Base-by-base conservation (phyloP, 2,888 invertebrate genomes). In the Leptopilina myrica region DNA sequence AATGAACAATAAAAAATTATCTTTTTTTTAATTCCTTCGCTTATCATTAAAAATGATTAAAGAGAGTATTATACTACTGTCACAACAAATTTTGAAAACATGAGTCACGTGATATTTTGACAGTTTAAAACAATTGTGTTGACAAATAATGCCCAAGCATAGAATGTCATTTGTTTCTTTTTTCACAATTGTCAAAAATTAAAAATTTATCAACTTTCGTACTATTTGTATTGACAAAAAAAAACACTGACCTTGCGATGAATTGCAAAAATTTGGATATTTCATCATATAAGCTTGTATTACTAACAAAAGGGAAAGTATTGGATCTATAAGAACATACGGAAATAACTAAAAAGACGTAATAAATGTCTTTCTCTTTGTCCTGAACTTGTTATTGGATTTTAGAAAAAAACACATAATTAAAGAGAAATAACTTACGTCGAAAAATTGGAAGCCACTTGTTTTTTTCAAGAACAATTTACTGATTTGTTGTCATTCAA, bases 51-150 rank as follows among this genome's bases (percentile, higher is more conserved):
- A 33, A 43, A 40, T 62, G 15, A 62, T 15, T 49, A 11, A 64
- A 20, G 15, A 77, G 62, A 8, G 15, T 1, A 40, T 33, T 33
- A 9, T 33, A 9, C 20, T 65, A 12, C 64, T 62, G 62, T 69
- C 33, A 9, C 46, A 15, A 43, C 64, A 53, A 56, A 69, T 46
- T 77, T 53, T 56, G 40, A 15, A 40, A 62, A 64, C 33, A 66
- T 14, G 11, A 69, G 67, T 81, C 81, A 81, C 80, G 81, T 81
- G 80, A 81, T 77, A 78, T 76, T 79, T 78, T 83, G 83, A 83
- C 83, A 81, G 80, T 65, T 81, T 26, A 8, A 53, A 53, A 14
- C 20, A 53, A 69, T 20, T 26, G 26, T 46, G 49, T 20, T 49
- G 49, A 49, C 20, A 69, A 69, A 69, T 26, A 69, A 69, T 43